Percentiles rank a stretch among this genome's conserved stretches.
phyloP scores from a whole-genome alignment of 2,888 invertebrate genomes.

The Orchesella flavescens region DNA sequence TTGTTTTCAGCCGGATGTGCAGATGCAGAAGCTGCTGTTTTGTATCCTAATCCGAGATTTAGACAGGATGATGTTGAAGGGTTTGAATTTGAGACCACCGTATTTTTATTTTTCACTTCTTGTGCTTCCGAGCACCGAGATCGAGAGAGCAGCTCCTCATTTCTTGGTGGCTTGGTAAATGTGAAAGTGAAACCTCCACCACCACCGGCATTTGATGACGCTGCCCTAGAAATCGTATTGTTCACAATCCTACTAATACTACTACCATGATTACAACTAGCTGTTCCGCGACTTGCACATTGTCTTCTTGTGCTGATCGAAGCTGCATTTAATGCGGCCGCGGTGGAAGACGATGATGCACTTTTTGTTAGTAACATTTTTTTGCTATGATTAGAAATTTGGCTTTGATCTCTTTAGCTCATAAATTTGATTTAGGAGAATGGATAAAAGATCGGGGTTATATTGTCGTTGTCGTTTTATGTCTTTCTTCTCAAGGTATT shows the following conservation, averaged over 20 bases:
- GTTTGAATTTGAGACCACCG: neutral
- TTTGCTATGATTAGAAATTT: too few species aligned
- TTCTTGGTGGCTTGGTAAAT: too few species aligned
- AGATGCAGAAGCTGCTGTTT: neutral
- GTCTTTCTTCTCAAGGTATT: too few species aligned
- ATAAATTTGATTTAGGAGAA: too few species aligned
- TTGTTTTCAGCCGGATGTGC: neutral
- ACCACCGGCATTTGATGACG: neutral
- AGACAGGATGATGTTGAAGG: neutral
- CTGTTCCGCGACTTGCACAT: constrained; percentile 19
- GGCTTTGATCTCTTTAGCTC: too few species aligned
- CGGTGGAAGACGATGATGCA: constrained; percentile 5
- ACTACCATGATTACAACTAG: neutral
- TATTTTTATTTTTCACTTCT: too few species aligned
- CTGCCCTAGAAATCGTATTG: constrained; percentile 13
- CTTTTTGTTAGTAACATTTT: neutral
- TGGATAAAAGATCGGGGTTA: too few species aligned
- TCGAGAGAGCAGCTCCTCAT: too few species aligned
- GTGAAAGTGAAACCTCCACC: neutral
- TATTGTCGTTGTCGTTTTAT: too few species aligned
- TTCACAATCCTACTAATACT: neutral
- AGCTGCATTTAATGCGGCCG: constrained; percentile 4
- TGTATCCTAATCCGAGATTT: too few species aligned
- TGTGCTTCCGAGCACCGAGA: constrained; percentile 14
- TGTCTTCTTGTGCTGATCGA: constrained; percentile 20